These are phyloP conservation scores for Antigone vipio DNA, from an alignment of 2,113 vertebrate genomes.

Conservation along the genomic window DNA sequence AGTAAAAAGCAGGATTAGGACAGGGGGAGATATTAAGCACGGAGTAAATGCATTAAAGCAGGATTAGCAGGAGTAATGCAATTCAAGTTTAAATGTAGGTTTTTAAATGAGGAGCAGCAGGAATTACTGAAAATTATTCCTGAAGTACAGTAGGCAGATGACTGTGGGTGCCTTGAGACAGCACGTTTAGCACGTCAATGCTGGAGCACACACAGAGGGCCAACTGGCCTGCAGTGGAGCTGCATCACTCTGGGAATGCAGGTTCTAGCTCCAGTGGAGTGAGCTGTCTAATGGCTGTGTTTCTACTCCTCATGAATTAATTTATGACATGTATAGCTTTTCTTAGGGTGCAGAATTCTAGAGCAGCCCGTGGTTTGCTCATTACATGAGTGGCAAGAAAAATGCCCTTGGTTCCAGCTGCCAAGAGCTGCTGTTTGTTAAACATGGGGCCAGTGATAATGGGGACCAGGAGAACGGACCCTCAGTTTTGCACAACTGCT, in stretches of 20 bases:
- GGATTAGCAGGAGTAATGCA: not conserved
- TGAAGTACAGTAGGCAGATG: not conserved
- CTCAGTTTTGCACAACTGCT: not conserved
- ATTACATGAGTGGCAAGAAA: not conserved
- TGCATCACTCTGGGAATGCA: not conserved
- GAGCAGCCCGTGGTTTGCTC: not conserved
- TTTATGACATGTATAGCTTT: not conserved
- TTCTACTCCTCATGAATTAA: not conserved
- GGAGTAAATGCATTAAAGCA: not conserved
- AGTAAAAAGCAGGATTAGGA: not conserved
- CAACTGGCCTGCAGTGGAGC: not conserved
- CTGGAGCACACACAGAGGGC: not conserved
- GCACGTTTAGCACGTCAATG: rapidly evolving
- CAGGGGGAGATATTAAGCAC: not conserved
- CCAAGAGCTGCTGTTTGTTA: not conserved
- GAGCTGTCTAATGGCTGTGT: not conserved
- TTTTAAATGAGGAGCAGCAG: not conserved
- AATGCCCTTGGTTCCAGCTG: not conserved
- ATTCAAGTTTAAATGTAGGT: not conserved
- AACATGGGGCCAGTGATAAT: not conserved
- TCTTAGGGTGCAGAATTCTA: not conserved
- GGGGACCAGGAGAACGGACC: not conserved
- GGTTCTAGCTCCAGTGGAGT: not conserved
- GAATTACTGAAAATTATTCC: not conserved
- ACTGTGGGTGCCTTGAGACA: not conserved